phyloP scores from a whole-genome alignment of 2,888 invertebrate genomes.

The Trilocha varians region DNA sequence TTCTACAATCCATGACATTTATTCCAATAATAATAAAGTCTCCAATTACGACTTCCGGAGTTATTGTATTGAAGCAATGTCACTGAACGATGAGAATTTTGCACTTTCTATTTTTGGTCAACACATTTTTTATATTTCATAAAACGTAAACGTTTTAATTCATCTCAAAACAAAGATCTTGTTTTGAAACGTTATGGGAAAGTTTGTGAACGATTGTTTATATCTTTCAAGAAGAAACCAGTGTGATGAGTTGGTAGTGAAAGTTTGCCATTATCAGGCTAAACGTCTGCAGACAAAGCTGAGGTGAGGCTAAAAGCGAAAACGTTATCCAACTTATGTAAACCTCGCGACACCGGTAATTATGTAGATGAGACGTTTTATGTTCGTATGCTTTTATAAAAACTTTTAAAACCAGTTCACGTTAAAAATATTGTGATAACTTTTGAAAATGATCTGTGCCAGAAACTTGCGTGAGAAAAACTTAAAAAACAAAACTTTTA shows the following conservation, averaged over 20 bases:
- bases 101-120: background rate
- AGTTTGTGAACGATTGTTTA: no score
- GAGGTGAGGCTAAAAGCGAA: background rate
- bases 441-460: no score
- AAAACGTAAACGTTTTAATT: no score
- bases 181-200: no score
- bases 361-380: background rate
- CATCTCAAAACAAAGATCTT: no score
- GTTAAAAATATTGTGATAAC: background rate
- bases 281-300: background rate
- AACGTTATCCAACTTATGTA: background rate
- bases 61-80: background rate
- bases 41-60: background rate
- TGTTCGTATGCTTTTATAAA: background rate
- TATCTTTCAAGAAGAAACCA: no score
- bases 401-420: background rate
- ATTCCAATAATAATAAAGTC: background rate
- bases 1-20: background rate
- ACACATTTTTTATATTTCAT: background rate
- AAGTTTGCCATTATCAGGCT: background rate
- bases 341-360: background rate
- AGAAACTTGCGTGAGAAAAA: no score
- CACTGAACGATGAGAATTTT: no score
- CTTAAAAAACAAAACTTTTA: background rate
- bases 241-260: background rate